Evolutionary conservation across 2,113 vertebrate species (phyloP).

Genomic region (Anoura caudifer): DNA sequence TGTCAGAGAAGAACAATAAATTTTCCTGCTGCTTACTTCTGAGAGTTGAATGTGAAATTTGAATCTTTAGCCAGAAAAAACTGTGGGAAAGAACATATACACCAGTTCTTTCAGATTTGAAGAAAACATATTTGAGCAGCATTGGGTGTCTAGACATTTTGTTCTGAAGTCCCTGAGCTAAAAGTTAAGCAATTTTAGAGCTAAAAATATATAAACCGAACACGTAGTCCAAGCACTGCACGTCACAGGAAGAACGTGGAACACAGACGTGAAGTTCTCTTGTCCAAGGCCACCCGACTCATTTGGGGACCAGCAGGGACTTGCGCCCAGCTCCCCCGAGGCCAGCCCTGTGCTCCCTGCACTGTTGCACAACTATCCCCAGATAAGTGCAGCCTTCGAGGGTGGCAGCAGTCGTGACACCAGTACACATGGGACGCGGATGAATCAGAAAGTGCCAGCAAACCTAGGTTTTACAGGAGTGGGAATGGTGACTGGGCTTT

Average conservation of each 20-base stretch:
- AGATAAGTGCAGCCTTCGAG: too few species aligned
- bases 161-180: neutral
- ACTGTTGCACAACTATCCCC: neutral
- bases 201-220: neutral
- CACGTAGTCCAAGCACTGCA: neutral
- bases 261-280: neutral
- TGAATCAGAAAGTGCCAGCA: neutral
- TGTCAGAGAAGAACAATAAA: neutral
- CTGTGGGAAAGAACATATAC: neutral
- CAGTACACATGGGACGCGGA: neutral
- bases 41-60: neutral
- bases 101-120: neutral
- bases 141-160: neutral
- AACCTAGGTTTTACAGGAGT: neutral
- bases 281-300: neutral
- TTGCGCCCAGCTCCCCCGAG: neutral
- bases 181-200: neutral
- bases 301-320: neutral
- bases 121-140: neutral
- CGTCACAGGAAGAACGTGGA: neutral
- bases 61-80: neutral
- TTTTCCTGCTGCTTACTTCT: neutral
- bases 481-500: neutral
- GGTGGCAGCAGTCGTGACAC: neutral
- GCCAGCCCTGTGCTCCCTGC: neutral